Conservation (phyloP, 2,113 vertebrate genomes). For the Sisor rabdophorus region DNA sequence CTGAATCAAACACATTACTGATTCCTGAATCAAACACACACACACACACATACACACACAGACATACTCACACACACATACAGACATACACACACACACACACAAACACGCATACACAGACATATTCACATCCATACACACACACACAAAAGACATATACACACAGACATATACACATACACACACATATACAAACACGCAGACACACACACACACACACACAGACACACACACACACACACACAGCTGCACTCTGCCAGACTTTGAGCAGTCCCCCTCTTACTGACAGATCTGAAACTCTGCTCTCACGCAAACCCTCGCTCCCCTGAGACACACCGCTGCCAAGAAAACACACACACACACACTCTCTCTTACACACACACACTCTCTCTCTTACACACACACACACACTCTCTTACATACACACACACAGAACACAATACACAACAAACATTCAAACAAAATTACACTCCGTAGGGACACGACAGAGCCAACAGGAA, state of each 20-base stretch:
- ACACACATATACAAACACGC: slow-evolving; percentile 15
- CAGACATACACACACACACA: no score
- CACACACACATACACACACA: no score
- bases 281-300: slow-evolving; percentile 53
- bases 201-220: slow-evolving; percentile 21
- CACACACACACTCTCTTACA: slow-evolving; percentile 13
- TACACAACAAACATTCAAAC: background rate
- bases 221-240: slow-evolving; percentile 38
- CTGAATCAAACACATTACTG: background rate
- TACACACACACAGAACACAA: slow-evolving; percentile 11
- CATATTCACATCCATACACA: slow-evolving; percentile 17
- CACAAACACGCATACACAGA: no score
- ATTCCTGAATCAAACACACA: no score
- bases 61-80: no score
- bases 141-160: slow-evolving; percentile 3
- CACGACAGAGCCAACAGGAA: slow-evolving; percentile 49
- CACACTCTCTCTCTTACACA: slow-evolving; percentile 7
- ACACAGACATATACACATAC: slow-evolving; percentile 18
- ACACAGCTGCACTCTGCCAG: slow-evolving; percentile 37
- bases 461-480: slow-evolving; percentile 39
- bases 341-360: slow-evolving; percentile 54
- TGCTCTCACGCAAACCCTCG: slow-evolving; percentile 55
- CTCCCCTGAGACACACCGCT: slow-evolving; percentile 49
- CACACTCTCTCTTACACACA: slow-evolving; percentile 14
- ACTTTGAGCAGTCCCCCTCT: slow-evolving; percentile 51